These are phyloP conservation scores for Melanocharis versteri DNA, from an alignment of 2,113 vertebrate genomes.

Conservation along the genomic window DNA sequence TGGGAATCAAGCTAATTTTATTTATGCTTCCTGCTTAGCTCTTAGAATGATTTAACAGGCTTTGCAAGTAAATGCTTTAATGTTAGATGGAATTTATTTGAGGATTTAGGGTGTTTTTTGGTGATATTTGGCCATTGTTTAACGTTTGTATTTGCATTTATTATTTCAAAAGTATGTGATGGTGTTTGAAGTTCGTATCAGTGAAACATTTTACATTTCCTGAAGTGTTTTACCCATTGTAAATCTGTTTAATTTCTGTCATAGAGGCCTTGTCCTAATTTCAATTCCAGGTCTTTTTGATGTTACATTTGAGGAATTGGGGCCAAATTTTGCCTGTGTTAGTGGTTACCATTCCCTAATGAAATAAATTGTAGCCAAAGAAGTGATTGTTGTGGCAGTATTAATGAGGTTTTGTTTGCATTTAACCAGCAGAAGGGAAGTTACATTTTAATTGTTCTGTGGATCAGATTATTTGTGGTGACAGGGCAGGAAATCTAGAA, in stretches of 20 bases:
- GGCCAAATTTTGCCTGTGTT: background rate
- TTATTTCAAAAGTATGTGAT: background rate
- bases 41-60: background rate
- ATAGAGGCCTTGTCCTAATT: background rate
- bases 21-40: background rate
- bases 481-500: background rate
- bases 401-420: background rate
- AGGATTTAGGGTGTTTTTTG: background rate
- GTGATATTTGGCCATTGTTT: background rate
- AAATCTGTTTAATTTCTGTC: background rate
- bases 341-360: background rate
- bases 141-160: background rate
- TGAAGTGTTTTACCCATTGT: background rate
- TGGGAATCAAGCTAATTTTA: background rate
- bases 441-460: background rate
- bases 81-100: background rate
- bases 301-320: background rate
- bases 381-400: background rate
- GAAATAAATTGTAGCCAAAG: background rate
- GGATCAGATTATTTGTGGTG: background rate
- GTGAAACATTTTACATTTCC: background rate
- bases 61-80: background rate
- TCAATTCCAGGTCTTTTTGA: background rate
- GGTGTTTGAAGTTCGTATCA: background rate
- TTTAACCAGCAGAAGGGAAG: background rate